phyloP scores from a whole-genome alignment of 2,113 vertebrate species.

The Pedionomus torquatus region DNA sequence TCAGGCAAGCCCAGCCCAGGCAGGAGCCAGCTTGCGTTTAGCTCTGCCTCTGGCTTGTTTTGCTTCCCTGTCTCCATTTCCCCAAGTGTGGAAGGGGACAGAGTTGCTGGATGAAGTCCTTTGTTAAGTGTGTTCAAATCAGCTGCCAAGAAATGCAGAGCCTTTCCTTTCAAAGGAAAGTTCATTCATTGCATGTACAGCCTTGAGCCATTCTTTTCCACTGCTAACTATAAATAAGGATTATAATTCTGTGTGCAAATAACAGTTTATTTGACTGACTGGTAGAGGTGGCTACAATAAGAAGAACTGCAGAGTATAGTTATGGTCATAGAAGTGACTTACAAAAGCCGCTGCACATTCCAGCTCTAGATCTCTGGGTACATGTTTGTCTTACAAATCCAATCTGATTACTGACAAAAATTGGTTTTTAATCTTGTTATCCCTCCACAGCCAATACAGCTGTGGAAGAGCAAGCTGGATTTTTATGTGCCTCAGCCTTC shows the following conservation, averaged over 20 bases:
- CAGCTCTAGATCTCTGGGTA: background rate
- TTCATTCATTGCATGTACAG: background rate
- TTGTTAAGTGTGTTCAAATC: background rate
- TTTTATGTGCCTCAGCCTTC: background rate
- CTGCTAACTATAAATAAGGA: background rate
- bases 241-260: background rate
- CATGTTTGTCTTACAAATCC: background rate
- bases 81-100: fast-evolving
- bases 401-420: background rate
- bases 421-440: constrained; percentile 14
- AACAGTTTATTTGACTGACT: background rate
- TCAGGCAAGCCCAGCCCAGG: background rate
- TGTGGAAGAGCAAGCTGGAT: background rate
- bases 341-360: background rate
- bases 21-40: background rate
- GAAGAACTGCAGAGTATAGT: background rate
- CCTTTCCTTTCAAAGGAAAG: background rate
- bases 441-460: background rate
- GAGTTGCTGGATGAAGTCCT: background rate
- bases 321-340: background rate
- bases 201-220: background rate
- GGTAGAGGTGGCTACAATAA: background rate
- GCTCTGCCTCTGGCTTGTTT: background rate
- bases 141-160: background rate
- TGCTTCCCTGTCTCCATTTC: background rate